Evolutionary conservation across 2,113 vertebrate genomes (phyloP), one percentile per base, ranked within the genome.

Genomic region (Aptenodytes patagonicus): DNA sequence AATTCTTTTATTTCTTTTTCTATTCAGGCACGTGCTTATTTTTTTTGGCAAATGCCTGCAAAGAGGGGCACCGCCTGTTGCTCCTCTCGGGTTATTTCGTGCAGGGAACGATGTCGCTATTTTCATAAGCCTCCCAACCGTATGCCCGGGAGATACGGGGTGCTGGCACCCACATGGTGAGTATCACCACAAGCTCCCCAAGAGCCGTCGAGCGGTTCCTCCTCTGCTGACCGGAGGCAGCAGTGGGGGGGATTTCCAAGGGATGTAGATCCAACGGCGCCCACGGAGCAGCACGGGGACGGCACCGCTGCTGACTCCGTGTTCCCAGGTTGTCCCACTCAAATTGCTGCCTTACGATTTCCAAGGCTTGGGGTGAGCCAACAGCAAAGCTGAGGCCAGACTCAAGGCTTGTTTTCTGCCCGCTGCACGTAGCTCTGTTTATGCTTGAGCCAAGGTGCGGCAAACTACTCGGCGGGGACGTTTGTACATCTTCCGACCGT

Each of bases 1-100:
- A 97, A 97, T 88, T 89, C 97, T 96, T 95, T 96, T 70, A 76
- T 96, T 97, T 95, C 97, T 95, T 92, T 93, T 92, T 82, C 96
- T 96, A 81, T 95, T 97, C 93, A 95, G 92, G 79, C 83, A 85
- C 49, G 15, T 4, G 31, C 96, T 96, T 90, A 18, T 46, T 54
- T 47, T 88, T 88, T 89, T 91, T 85, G 93, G 95, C 97, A 97
- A 83, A 91, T 2, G 22, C 72, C 95, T 95, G 96, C 87, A 38
- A 97, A 95, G 90, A 87, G 83, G 91, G 82, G 70, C 62, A 31
- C 31, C 0, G 29, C 72, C 52, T 72, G 73, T 38, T 96, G 78
- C 22, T 91, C 72, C 71, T 79, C 62, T n/a, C 4, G 0, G 68
- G 52, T 60, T 46, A 14, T n/a, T 84, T 68, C 31, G 5, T 6